Percentiles rank a stretch among this genome's conserved stretches.
Conservation (phyloP, 53 echinoderm and acorn worm species). For the Paracentrotus lividus region DNA sequence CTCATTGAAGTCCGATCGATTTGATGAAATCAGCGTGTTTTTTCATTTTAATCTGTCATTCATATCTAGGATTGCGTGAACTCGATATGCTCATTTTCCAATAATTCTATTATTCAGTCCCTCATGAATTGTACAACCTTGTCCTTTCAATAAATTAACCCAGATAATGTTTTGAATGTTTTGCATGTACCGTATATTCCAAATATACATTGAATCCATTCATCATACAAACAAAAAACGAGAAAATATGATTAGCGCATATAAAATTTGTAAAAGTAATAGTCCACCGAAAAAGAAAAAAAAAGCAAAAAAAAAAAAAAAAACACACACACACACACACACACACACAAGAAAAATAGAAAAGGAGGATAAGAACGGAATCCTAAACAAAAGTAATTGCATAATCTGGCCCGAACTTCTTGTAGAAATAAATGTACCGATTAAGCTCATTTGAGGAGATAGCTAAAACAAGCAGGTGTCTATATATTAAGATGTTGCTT, state of each 20-base stretch:
- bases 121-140: not conserved
- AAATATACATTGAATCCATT: not conserved
- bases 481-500: not conserved
- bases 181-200: not conserved
- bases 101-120: not conserved
- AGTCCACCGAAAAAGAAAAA: not conserved
- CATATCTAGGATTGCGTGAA: not conserved
- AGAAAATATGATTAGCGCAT: too few species aligned
- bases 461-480: not conserved
- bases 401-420: not conserved
- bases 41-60: not conserved
- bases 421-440: not conserved
- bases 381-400: not conserved
- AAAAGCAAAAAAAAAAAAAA: not conserved
- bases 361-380: not conserved
- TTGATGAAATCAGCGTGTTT: not conserved
- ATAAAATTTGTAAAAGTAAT: not conserved
- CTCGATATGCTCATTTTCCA: not conserved
- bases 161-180: not conserved
- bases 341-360: not conserved
- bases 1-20: not conserved
- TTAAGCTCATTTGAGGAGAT: not conserved
- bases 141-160: not conserved
- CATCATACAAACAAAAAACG: too few species aligned
- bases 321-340: not conserved